phyloP scores from a whole-genome alignment of 1,140 invertebrate species.

The Aphaenogaster rudis region DNA sequence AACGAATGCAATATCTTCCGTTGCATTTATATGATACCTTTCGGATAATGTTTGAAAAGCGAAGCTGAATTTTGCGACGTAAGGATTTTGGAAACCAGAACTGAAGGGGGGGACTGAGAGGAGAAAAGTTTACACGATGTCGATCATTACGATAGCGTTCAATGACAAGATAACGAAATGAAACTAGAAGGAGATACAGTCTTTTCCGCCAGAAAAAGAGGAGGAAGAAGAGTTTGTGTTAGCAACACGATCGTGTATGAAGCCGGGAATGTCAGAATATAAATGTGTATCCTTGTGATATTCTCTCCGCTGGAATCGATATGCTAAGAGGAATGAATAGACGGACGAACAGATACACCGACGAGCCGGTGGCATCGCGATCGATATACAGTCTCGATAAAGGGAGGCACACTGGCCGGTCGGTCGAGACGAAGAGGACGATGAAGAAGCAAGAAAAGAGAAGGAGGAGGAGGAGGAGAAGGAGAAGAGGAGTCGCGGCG shows the following conservation, averaged over 20 bases:
- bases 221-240: no score
- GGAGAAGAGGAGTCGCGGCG: neutral
- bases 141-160: neutral
- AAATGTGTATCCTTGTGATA: conserved; percentile 11
- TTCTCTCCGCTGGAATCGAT: conserved; percentile 11
- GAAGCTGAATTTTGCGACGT: conserved; percentile 23
- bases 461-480: neutral
- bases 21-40: neutral
- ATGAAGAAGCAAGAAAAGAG: no score
- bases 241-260: neutral
- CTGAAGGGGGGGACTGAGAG: neutral
- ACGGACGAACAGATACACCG: conserved; percentile 1
- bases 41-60: conserved; percentile 5
- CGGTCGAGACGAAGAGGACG: neutral
- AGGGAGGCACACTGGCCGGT: neutral
- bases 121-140: neutral
- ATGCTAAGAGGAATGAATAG: conserved; percentile 22
- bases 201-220: neutral
- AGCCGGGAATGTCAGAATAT: conserved; percentile 4
- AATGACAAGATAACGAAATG: neutral
- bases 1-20: neutral
- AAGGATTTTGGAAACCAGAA: neutral
- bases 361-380: conserved; percentile 1
- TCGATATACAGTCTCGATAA: conserved; percentile 59
- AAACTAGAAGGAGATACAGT: neutral